phyloP scores from a whole-genome alignment of 2,797 vertebrate genomes.

The Gobio occitaniae region DNA sequence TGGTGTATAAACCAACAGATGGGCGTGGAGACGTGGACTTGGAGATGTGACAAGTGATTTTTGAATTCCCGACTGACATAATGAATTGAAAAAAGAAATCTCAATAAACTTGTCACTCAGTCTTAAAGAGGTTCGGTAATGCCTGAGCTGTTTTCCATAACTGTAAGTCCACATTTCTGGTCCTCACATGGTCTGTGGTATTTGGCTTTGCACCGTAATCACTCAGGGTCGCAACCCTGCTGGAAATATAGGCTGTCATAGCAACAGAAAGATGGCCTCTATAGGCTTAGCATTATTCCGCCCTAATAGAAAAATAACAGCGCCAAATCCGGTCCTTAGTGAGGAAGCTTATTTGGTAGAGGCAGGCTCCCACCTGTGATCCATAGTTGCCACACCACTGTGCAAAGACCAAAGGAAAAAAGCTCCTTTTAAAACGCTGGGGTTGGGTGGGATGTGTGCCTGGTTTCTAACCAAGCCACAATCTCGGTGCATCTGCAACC shows the following conservation, averaged over 20 bases:
- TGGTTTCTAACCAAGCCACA: constrained; percentile 76
- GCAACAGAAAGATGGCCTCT: constrained; percentile 98
- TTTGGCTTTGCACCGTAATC: constrained; percentile 96
- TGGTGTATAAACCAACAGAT: constrained; percentile 40
- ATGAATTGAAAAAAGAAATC: constrained; percentile 74
- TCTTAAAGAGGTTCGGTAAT: constrained; percentile 80
- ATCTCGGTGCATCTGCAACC: constrained; percentile 76
- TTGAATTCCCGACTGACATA: constrained; percentile 75
- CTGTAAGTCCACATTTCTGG: constrained; percentile 92
- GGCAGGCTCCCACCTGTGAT: constrained; percentile 91
- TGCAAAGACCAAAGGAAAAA: constrained; percentile 79
- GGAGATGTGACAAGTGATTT: constrained; percentile 75
- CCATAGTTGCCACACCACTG: constrained; percentile 83
- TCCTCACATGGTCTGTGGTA: constrained; percentile 93
- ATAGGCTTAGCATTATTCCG: constrained; percentile 96
- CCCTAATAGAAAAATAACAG: constrained; percentile 99
- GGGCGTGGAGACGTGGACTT: constrained; percentile 65
- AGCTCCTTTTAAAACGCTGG: constrained; percentile 70
- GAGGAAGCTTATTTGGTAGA: constrained; percentile 90
- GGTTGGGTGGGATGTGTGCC: constrained; percentile 70
- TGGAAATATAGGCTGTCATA: constrained; percentile 98
- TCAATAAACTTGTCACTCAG: constrained; percentile 82
- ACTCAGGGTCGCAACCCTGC: constrained; percentile 98
- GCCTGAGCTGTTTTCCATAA: constrained; percentile 90
- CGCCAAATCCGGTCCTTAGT: constrained; percentile 96